Conservation (phyloP, 2,113 vertebrate species). For the Nibea coibor region DNA sequence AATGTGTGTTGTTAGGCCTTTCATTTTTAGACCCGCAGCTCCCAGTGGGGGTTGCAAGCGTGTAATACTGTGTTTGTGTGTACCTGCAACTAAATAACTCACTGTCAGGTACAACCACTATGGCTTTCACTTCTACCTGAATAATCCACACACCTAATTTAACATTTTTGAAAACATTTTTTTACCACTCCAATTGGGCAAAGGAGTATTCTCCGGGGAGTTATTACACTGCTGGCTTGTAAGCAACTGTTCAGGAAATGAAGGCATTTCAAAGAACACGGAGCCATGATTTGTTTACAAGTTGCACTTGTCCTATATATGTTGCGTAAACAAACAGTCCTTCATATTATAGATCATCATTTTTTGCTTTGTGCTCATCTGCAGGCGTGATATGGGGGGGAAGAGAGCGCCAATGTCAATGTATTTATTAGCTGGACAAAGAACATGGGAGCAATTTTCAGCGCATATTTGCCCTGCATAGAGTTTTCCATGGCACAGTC, state of each 20-base stretch:
- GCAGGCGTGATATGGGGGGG: slow-evolving; percentile 10
- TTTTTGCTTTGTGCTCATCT: slow-evolving; percentile 25
- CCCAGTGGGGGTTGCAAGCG: slow-evolving; percentile 82
- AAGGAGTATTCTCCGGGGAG: slow-evolving; percentile 54
- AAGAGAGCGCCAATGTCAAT: not conserved
- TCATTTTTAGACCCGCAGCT: slow-evolving; percentile 85
- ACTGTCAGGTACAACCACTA: slow-evolving; percentile 79
- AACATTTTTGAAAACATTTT: slow-evolving; percentile 60
- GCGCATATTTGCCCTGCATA: not conserved
- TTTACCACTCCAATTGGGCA: slow-evolving; percentile 54
- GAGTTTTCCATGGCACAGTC: not conserved
- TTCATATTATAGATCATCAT: slow-evolving; percentile 25
- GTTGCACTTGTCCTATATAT: slow-evolving; percentile 55
- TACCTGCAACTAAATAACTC: slow-evolving; percentile 83
- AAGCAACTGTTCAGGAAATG: slow-evolving; percentile 71
- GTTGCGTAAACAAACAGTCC: slow-evolving; percentile 50
- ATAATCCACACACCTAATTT: slow-evolving; percentile 77
- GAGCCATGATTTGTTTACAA: slow-evolving; percentile 70
- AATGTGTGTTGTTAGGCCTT: slow-evolving; percentile 84
- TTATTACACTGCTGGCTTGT: slow-evolving; percentile 71
- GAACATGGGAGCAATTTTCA: not conserved
- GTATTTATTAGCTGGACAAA: slow-evolving; percentile 6
- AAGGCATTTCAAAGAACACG: slow-evolving; percentile 70
- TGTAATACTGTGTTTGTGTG: slow-evolving; percentile 82
- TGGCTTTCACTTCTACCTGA: slow-evolving; percentile 71